A percentile compares a stretch with the other conserved stretches of the same genome.
Conservation (phyloP, 2,888 invertebrate genomes). For the Laothoe populi region DNA sequence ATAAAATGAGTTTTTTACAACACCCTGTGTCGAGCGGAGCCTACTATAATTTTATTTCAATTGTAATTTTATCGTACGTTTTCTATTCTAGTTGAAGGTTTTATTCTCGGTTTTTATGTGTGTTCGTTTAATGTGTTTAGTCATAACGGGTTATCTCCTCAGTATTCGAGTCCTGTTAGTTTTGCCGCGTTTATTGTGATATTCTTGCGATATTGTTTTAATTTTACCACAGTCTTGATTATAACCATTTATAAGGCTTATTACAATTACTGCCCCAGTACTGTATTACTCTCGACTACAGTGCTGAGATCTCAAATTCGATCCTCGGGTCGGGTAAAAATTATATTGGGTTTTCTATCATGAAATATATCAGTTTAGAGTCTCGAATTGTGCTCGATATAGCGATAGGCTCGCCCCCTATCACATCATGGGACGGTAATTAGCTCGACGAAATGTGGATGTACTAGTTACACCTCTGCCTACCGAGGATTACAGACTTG, state of each 20-base stretch:
- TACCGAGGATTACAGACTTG: no score
- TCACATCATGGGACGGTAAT: no score
- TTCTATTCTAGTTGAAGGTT: constrained; percentile 40
- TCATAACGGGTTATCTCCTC: background rate
- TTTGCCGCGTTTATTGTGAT: background rate
- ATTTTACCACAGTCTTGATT: background rate
- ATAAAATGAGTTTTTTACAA: constrained; percentile 72
- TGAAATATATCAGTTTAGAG: no score
- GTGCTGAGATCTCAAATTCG: no score
- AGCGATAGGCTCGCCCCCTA: no score
- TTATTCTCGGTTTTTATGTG: constrained; percentile 39
- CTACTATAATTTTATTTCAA: constrained; percentile 59
- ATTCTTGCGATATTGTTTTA: background rate
- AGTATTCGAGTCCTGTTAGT: background rate
- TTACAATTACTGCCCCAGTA: background rate
- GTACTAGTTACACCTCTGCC: no score
- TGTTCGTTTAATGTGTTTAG: constrained; percentile 8
- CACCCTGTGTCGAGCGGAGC: constrained; percentile 56
- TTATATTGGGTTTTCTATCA: no score
- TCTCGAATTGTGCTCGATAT: no score
- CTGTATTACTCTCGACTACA: no score
- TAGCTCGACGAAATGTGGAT: no score
- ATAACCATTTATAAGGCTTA: background rate
- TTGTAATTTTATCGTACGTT: constrained; percentile 56
- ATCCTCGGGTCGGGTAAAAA: no score